A percentile compares a stretch with the other conserved stretches of the same genome.
Conservation (phyloP, 1,140 invertebrate genomes). For the Aphaenogaster floridana region DNA sequence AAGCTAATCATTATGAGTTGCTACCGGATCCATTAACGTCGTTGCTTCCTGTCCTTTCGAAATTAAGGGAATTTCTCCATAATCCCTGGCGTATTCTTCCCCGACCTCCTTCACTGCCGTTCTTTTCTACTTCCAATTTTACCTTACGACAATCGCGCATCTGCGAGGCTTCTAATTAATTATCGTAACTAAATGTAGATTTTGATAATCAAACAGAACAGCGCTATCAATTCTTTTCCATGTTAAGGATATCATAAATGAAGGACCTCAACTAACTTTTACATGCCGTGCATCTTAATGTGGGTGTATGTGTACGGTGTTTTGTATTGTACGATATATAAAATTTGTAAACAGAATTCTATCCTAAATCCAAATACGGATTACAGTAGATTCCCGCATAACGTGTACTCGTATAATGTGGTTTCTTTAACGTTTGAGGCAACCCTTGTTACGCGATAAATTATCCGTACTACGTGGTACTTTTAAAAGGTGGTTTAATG, state of each 20-base stretch:
- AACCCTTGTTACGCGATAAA: too few species aligned
- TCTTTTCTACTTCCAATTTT: background rate
- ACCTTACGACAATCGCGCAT: background rate
- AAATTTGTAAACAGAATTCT: too few species aligned
- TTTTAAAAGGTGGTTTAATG: too few species aligned
- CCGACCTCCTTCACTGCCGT: background rate
- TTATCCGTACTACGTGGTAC: too few species aligned
- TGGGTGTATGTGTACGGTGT: too few species aligned
- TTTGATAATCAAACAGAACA: background rate
- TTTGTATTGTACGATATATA: too few species aligned
- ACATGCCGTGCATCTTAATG: background rate
- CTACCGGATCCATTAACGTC: background rate
- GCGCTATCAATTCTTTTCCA: background rate
- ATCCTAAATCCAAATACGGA: too few species aligned
- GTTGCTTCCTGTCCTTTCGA: slow-evolving; percentile 20
- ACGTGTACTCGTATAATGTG: too few species aligned
- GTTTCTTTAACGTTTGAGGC: too few species aligned
- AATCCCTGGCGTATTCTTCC: slow-evolving; percentile 8
- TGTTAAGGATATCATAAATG: background rate
- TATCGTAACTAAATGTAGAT: background rate
- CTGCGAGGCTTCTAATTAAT: background rate
- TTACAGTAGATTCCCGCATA: too few species aligned
- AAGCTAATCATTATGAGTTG: slow-evolving; percentile 51
- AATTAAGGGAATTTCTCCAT: slow-evolving; percentile 58
- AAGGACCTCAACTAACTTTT: background rate